Base-by-base conservation (phyloP, 2,797 vertebrate genomes). In the Kryptopterus vitreolus region DNA sequence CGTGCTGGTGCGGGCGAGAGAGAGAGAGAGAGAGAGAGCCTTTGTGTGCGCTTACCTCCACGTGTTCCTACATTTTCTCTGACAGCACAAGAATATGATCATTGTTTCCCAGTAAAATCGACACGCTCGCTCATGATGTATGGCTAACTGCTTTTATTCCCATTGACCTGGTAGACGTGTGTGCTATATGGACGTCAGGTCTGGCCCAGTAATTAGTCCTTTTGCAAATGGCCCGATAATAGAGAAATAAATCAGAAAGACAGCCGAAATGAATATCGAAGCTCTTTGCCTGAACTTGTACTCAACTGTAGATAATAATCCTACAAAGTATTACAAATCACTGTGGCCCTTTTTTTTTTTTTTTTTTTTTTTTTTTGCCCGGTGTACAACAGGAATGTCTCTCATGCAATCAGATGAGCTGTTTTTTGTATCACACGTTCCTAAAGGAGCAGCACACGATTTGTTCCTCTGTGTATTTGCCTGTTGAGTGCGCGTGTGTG, bases 161-260 rank as follows among this genome's bases (percentile, higher is more conserved):
- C 71, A 81, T 79, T 80, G 80, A 77, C 81, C 79, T 75, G 75
- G 71, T 80, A 76, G 77, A 68, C 80, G 68, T 48, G 68, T 48
- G 38, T 71, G 63, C 71, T 80, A 73, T 77, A 78, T 82, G 79
- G 71, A 76, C 79, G 77, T 76, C 77, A 83, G 71, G 55, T 70
- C 65, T 82, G 66, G 66, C 84, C 82, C 84, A 59, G 81, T 91
- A 92, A 88, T 90, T 92, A 90, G 88, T 88, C 88, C 88, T 90
- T 90, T 86, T 86, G 87, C 84, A 93, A 88, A 90, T 91, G 86
- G 87, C 86, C 85, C 80, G 83, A 87, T 92, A 89, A 92, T 92
- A 86, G 85, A 91, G 86, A 81, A 88, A 88, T 92, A 90, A 92
- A 92, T 90, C 89, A 78, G 87, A 71, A 80, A 89, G 90, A 88